Evolutionary conservation across 2,888 invertebrate species (phyloP), one percentile per base, ranked within the genome.

Genomic region (Pediacus dermestoides): DNA sequence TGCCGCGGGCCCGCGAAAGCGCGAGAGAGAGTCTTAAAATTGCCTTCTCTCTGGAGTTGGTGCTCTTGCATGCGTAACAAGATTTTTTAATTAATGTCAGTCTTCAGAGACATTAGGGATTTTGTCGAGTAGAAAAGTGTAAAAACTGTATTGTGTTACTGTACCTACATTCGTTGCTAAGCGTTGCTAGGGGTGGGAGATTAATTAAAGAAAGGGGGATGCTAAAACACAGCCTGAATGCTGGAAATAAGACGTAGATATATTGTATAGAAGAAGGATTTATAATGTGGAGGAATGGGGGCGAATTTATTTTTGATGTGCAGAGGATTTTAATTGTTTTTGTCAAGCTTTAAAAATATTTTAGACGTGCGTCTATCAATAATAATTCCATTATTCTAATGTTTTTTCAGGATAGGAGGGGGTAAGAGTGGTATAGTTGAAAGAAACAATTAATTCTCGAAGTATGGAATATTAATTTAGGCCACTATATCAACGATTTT

Each of bases 131-230:
- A 52, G 58, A 63, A 65, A 66, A 64, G 61, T 64, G 61, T 60
- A 67, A 66, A 66, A 66, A 67, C 64, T 67, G 67, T 64, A 66
- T 65, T 66, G 66, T 67, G 61, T 64, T 60, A 61, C 64, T 66
- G 65, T 66, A 63, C 63, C 58, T 66, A 65, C 61, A 65, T 66
- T 66, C 66, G 66, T 67, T 67, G 63, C 67, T 63, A 66, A 60
- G 66, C 63, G 65, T 63, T 64, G 65, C 65, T 58, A 63, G 48
- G 61, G 64, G 59, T 61, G 64, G 65, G 64, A 67, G 67, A 68
- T 68, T 68, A 68, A 68, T 68, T 68, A 68, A 68, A 67, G 68
- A 67, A 68, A 66, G 64, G 67, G n/a, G 66, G 66, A 66, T 63
- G 66, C 64, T 67, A 65, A 67, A 67, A 67, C 66, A 66, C 64